Evolutionary conservation across 2,113 vertebrate species (phyloP).

Genomic region (Lophius piscatorius): DNA sequence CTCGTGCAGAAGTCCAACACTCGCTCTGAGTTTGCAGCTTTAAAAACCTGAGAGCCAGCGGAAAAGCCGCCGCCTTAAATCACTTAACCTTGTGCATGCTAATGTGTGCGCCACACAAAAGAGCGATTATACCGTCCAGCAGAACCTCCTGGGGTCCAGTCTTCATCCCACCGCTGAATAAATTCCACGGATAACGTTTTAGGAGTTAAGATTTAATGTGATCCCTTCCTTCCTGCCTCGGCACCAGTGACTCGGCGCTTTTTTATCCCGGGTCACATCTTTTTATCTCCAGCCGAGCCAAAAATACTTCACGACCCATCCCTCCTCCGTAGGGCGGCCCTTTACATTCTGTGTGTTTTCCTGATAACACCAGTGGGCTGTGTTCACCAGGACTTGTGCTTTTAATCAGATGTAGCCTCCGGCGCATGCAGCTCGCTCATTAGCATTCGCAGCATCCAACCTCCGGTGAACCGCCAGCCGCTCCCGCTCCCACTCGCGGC

Average conservation of each 20-base stretch:
- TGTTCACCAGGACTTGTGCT: constrained; percentile 48
- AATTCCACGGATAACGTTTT: too few relatives aligned
- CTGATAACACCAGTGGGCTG: constrained; percentile 51
- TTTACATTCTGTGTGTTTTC: constrained; percentile 43
- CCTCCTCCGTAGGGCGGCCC: neutral
- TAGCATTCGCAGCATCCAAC: constrained; percentile 52
- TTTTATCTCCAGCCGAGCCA: constrained; percentile 48
- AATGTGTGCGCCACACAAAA: constrained; percentile 11
- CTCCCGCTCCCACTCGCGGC: constrained; percentile 43
- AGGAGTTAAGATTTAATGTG: too few relatives aligned
- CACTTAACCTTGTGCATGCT: constrained; percentile 25
- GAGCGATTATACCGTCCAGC: constrained; percentile 1
- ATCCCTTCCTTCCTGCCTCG: neutral
- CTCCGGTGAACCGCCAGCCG: constrained; percentile 27
- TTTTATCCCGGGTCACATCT: constrained; percentile 54
- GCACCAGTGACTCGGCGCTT: constrained; percentile 10
- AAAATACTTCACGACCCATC: constrained; percentile 40
- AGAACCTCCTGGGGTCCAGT: neutral
- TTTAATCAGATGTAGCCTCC: constrained; percentile 66
- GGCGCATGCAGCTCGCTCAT: constrained; percentile 49
- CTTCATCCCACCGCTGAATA: too few relatives aligned
- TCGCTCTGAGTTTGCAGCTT: neutral
- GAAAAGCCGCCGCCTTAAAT: neutral
- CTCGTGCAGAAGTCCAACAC: neutral
- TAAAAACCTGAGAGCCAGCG: neutral